Evolutionary conservation across 2,797 vertebrate genomes (phyloP).

Genomic region (Corythornis leucogaster): DNA sequence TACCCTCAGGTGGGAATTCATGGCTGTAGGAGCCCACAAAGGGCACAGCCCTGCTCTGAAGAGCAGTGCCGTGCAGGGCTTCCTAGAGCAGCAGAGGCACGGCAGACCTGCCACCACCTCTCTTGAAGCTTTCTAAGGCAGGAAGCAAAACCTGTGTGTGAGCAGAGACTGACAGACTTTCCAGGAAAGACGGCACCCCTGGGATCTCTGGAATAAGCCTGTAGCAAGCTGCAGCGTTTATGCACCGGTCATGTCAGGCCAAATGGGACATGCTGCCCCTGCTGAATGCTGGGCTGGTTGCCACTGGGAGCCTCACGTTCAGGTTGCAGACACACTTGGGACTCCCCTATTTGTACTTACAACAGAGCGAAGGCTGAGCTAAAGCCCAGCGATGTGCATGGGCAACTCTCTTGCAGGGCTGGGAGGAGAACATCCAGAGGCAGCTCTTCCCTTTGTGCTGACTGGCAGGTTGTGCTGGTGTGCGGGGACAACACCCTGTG

Average conservation of each 20-base stretch:
- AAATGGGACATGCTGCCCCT: conserved; percentile 17
- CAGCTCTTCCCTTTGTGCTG: rapidly evolving
- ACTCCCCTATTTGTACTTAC: conserved; percentile 30
- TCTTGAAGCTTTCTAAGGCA: background rate
- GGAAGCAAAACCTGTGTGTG: background rate
- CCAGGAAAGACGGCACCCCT: background rate
- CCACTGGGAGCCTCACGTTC: background rate
- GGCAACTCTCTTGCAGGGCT: background rate
- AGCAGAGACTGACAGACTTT: background rate
- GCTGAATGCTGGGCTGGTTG: conserved; percentile 34
- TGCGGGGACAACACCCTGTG: rapidly evolving
- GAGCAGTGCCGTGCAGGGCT: rapidly evolving
- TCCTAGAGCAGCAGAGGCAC: background rate
- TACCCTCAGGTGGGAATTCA: background rate
- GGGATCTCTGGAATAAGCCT: background rate
- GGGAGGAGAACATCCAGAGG: background rate
- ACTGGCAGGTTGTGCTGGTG: rapidly evolving
- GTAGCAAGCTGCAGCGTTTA: conserved; percentile 31
- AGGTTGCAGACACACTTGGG: background rate
- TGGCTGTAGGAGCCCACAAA: rapidly evolving
- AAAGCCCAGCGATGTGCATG: background rate
- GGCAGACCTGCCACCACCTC: background rate
- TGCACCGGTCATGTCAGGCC: background rate
- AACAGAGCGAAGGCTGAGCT: background rate
- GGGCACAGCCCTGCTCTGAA: background rate